A percentile compares a stretch with the other conserved stretches of the same genome.
Evolutionary conservation across 2,888 invertebrate genomes (phyloP).

Genomic region (Lepidocyrtoides sp.): DNA sequence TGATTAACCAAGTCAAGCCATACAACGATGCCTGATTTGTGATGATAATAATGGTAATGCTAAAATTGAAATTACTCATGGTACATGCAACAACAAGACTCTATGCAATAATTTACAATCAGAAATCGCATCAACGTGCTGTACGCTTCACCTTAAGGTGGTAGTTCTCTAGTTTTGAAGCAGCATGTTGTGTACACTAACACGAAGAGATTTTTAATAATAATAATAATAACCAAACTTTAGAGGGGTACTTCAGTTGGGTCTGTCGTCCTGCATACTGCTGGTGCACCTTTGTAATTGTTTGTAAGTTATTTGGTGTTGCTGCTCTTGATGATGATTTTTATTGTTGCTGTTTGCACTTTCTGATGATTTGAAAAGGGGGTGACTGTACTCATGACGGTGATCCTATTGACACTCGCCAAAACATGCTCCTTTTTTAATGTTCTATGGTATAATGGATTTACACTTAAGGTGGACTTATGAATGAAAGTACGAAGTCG

Average conservation of each 20-base stretch:
- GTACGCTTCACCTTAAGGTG: too few species aligned
- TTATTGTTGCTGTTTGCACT: slow-evolving; percentile 3
- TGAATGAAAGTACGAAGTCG: neutral
- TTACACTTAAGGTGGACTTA: too few species aligned
- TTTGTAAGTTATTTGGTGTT: neutral
- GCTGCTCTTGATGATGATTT: neutral
- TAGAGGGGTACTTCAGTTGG: neutral
- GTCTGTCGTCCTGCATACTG: too few species aligned
- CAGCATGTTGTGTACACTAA: neutral
- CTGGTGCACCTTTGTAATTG: neutral
- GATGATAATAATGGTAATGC: neutral
- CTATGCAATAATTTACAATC: neutral
- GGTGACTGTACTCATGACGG: neutral
- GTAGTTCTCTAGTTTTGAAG: neutral
- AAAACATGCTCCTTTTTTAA: too few species aligned
- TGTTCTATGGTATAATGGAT: too few species aligned
- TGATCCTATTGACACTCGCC: neutral
- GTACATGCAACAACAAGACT: neutral
- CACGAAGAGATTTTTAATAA: too few species aligned
- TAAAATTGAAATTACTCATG: neutral
- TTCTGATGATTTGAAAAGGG: neutral
- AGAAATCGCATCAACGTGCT: neutral
- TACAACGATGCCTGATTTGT: slow-evolving; percentile 2
- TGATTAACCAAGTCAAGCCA: slow-evolving; percentile 24
- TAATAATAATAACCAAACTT: neutral